phyloP scores from a whole-genome alignment of 2,113 vertebrate species.

The Bombycilla garrulus region DNA sequence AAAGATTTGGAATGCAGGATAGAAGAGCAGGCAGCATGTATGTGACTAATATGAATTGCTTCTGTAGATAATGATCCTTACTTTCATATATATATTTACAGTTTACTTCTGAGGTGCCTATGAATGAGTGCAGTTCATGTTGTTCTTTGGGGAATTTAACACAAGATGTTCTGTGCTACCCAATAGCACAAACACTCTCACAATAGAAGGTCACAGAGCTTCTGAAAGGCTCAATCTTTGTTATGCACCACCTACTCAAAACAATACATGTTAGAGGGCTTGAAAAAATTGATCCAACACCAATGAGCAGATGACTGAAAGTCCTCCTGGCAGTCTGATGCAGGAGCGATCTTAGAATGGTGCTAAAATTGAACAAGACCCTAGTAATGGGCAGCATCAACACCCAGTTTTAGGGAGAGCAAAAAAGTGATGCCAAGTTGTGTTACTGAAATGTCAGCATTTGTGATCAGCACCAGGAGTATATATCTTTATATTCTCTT shows the following conservation, averaged over 20 bases:
- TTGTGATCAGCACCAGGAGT: background rate
- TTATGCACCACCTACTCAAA: conserved; percentile 1
- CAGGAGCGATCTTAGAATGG: background rate
- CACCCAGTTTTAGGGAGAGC: background rate
- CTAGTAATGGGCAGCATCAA: background rate
- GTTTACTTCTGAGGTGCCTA: background rate
- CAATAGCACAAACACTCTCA: background rate
- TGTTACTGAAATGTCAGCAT: background rate
- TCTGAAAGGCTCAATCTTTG: background rate
- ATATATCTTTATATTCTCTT: background rate
- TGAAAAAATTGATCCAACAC: background rate
- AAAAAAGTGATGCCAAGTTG: background rate
- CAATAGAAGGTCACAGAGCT: background rate
- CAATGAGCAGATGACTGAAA: background rate
- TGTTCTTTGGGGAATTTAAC: background rate
- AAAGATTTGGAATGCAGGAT: background rate
- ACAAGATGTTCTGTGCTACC: background rate
- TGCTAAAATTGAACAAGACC: background rate
- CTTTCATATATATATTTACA: background rate
- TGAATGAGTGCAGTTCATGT: background rate
- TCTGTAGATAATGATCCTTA: background rate
- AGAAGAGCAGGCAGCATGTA: background rate
- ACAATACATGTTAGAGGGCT: background rate
- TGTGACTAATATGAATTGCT: background rate
- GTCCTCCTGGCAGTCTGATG: background rate